Conservation (phyloP, 2,113 vertebrate genomes). For the Podarcis cretensis region DNA sequence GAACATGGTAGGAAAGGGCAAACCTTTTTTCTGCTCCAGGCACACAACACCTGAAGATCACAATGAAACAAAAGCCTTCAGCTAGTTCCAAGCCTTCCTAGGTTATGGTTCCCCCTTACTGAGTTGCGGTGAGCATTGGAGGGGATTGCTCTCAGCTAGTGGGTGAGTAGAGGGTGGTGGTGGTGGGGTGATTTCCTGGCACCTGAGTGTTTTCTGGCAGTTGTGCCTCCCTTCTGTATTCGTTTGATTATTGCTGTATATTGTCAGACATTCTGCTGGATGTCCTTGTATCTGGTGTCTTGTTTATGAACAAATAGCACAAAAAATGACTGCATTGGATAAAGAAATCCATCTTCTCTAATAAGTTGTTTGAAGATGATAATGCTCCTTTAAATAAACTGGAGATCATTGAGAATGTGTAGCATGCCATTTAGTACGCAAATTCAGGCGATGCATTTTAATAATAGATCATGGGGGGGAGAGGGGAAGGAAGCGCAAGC, state of each 20-base stretch:
- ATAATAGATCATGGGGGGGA: conserved; percentile 63
- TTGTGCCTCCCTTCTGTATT: background rate
- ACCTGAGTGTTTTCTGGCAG: fast-evolving
- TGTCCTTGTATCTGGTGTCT: background rate
- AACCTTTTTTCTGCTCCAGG: background rate
- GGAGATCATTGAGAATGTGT: conserved; percentile 59
- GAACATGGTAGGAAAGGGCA: background rate
- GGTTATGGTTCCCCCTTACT: background rate
- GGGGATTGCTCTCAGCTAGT: background rate
- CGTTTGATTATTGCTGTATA: background rate
- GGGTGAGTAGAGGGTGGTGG: background rate
- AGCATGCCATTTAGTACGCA: conserved; percentile 67
- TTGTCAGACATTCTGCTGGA: background rate
- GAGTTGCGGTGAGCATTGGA: background rate
- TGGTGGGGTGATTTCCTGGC: background rate
- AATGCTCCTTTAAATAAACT: conserved; percentile 55
- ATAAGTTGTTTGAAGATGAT: conserved; percentile 42
- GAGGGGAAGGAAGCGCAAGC: conserved; percentile 60
- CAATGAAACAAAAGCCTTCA: background rate
- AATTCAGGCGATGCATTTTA: conserved; percentile 71
- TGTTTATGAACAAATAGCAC: conserved; percentile 21
- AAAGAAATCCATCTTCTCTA: conserved; percentile 58
- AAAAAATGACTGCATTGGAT: conserved; percentile 34
- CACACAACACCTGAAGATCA: background rate
- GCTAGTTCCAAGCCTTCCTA: background rate